Evolutionary conservation across 2,113 vertebrate genomes (phyloP).

Genomic region (Oryzias curvinotus): DNA sequence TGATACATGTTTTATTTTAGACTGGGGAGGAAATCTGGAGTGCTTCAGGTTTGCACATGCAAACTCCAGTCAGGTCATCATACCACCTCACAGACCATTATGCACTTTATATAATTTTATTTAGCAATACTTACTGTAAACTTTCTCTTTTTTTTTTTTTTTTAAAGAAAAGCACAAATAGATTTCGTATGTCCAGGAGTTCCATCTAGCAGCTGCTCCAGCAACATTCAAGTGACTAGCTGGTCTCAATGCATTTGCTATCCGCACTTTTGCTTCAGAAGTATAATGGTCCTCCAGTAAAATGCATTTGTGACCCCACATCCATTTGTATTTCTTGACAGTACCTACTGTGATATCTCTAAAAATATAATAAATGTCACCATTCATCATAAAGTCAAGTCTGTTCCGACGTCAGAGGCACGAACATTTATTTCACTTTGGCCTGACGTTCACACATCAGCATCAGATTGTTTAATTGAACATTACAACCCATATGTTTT

Average conservation of each 20-base stretch:
- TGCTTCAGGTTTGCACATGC: too few relatives aligned
- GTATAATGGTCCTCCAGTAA: slow-evolving; percentile 54
- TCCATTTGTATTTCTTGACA: slow-evolving; percentile 77
- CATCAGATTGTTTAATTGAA: slow-evolving; percentile 52
- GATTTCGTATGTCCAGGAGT: neutral
- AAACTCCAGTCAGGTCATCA: too few relatives aligned
- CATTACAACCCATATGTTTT: slow-evolving; percentile 49
- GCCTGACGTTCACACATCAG: slow-evolving; percentile 66
- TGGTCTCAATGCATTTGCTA: slow-evolving; percentile 26
- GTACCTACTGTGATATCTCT: slow-evolving; percentile 69
- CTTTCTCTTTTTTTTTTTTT: neutral
- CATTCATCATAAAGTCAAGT: slow-evolving; percentile 66
- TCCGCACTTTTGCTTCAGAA: slow-evolving; percentile 38
- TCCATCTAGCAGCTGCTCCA: neutral
- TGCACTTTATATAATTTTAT: neutral
- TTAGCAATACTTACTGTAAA: neutral
- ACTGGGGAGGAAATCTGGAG: too few relatives aligned
- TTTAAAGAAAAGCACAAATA: neutral
- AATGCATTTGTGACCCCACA: slow-evolving; percentile 67
- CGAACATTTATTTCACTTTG: slow-evolving; percentile 65
- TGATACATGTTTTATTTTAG: too few relatives aligned
- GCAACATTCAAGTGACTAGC: slow-evolving; percentile 14
- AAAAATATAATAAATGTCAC: slow-evolving; percentile 75
- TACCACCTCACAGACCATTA: too few relatives aligned
- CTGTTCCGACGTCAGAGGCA: slow-evolving; percentile 57